These are phyloP conservation scores for Dermochelys coriacea DNA, from an alignment of 2,797 vertebrate genomes.

Conservation along the genomic window DNA sequence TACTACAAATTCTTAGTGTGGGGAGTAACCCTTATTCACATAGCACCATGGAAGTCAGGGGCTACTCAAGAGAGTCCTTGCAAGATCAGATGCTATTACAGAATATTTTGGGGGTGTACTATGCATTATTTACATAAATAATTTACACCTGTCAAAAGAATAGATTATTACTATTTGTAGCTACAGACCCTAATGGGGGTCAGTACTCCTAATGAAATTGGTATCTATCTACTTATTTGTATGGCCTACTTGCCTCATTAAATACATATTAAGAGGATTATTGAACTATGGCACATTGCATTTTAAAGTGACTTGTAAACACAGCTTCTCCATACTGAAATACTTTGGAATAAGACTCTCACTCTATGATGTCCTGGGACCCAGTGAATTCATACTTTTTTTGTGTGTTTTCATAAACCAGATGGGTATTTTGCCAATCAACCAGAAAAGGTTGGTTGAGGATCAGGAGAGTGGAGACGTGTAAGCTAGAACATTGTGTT, in stretches of 20 bases:
- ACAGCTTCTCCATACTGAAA: accelerated
- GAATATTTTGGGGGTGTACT: accelerated
- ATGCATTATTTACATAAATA: background rate
- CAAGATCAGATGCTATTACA: background rate
- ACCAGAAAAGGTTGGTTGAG: background rate
- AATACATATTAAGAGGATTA: background rate
- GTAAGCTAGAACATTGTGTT: background rate
- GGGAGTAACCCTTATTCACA: background rate
- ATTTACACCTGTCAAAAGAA: background rate
- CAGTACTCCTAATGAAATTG: background rate
- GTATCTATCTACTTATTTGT: background rate
- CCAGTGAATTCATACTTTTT: background rate
- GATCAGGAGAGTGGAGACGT: too few species aligned
- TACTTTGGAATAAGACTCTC: background rate
- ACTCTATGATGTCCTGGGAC: background rate
- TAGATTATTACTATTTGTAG: accelerated
- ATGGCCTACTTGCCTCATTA: accelerated
- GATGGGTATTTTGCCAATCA: accelerated
- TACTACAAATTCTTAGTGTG: background rate
- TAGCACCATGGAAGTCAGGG: background rate
- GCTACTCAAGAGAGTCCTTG: background rate
- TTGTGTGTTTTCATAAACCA: background rate
- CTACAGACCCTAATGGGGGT: accelerated
- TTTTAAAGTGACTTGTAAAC: accelerated
- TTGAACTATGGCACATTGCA: accelerated